Percentiles rank a stretch among this genome's conserved stretches.
phyloP scores from a whole-genome alignment of 2,888 invertebrate genomes.

The Aricia artaxerxes region DNA sequence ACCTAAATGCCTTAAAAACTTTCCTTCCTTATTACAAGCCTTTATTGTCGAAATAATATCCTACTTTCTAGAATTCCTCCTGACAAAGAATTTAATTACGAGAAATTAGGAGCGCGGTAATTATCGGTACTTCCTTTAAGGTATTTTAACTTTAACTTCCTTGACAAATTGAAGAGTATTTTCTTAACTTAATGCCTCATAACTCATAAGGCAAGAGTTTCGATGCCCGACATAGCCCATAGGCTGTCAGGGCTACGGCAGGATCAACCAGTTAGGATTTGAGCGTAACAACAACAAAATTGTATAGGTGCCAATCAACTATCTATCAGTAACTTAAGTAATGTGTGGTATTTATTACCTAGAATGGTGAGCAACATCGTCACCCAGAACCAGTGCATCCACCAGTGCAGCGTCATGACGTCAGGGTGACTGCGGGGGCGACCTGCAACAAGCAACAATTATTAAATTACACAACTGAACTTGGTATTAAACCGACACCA shows the following conservation, averaged over 20 bases:
- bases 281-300: too few species aligned
- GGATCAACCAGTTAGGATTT: too few species aligned
- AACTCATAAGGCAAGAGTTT: too few species aligned
- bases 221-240: too few species aligned
- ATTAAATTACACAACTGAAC: background rate
- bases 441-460: slow-evolving; percentile 51
- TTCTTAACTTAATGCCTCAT: too few species aligned
- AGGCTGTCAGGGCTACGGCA: too few species aligned
- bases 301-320: too few species aligned
- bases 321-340: background rate
- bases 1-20: background rate
- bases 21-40: background rate
- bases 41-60: background rate
- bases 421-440: slow-evolving; percentile 53
- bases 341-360: slow-evolving; percentile 48
- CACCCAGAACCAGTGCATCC: slow-evolving; percentile 95
- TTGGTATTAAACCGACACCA: too few species aligned
- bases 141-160: too few species aligned
- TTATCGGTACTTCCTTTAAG: too few species aligned
- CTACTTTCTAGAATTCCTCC: background rate
- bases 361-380: slow-evolving; percentile 77
- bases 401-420: slow-evolving; percentile 92
- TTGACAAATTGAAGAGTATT: too few species aligned
- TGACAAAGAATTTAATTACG: background rate
- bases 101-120: background rate